phyloP scores from a whole-genome alignment of 1,140 invertebrate genomes.

The Zaprionus lachaisei region DNA sequence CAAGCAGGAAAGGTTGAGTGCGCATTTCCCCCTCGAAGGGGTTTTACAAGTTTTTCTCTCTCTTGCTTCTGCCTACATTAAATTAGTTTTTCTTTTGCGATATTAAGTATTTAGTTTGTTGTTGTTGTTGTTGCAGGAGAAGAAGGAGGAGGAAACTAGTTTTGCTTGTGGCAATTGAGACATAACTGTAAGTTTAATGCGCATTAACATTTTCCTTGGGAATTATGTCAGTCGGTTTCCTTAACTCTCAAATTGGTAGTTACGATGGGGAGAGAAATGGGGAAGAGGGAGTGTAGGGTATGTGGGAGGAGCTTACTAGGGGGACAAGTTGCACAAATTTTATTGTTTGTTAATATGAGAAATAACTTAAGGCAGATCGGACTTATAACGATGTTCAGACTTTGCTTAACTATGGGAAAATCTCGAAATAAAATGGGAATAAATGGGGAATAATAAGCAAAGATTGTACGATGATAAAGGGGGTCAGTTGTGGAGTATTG shows the following conservation, averaged over 20 bases:
- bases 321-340: constrained; percentile 39
- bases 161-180: constrained; percentile 62
- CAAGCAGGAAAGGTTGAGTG: constrained; percentile 64
- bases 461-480: background rate
- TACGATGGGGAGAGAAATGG: background rate
- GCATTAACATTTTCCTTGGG: constrained; percentile 73
- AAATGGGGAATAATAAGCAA: background rate
- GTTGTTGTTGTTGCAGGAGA: background rate
- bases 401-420: constrained; percentile 33
- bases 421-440: background rate
- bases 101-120: constrained; percentile 34
- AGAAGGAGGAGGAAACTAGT: constrained; percentile 41
- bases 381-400: constrained; percentile 7
- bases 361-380: constrained; percentile 16
- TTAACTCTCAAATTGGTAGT: constrained; percentile 10
- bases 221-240: constrained; percentile 74
- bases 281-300: background rate
- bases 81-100: constrained; percentile 45
- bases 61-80: constrained; percentile 34
- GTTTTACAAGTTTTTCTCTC: constrained; percentile 45
- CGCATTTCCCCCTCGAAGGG: constrained; percentile 24
- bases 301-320: background rate
- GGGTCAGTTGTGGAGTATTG: background rate
- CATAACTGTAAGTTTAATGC: constrained; percentile 69
- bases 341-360: constrained; percentile 53